Percentiles rank a stretch among this genome's conserved stretches.
phyloP scores from a whole-genome alignment of 2,888 invertebrate genomes.

The Cephus nigrinus region DNA sequence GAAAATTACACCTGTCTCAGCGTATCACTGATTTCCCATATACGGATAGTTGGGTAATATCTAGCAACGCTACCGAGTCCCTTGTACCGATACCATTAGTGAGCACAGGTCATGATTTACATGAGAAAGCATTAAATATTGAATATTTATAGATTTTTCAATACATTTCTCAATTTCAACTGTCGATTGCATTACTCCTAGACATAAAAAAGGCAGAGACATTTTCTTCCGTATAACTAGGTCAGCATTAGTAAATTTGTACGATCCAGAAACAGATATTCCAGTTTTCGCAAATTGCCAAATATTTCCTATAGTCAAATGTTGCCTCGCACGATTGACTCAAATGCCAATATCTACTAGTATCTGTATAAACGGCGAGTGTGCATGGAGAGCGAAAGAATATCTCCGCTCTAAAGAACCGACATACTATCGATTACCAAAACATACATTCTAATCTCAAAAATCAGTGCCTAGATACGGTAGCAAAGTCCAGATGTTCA shows the following conservation, averaged over 20 bases:
- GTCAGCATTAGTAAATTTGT: background rate
- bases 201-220: background rate
- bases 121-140: background rate
- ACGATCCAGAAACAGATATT: background rate
- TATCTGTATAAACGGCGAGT: constrained; percentile 43
- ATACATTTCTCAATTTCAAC: background rate
- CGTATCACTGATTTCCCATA: background rate
- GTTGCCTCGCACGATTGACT: constrained; percentile 38
- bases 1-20: background rate
- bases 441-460: background rate
- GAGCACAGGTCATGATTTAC: background rate
- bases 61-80: no score
- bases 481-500: no score
- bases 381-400: constrained; percentile 16
- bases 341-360: constrained; percentile 49
- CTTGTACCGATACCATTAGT: background rate
- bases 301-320: constrained; percentile 25
- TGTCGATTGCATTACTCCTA: background rate
- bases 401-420: background rate
- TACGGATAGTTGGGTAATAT: background rate
- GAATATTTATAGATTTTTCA: background rate
- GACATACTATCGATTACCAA: background rate
- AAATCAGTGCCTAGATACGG: no score
- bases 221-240: background rate
- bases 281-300: constrained; percentile 32